Base-by-base conservation (phyloP, 2,888 invertebrate species). In the Timandra comae region DNA sequence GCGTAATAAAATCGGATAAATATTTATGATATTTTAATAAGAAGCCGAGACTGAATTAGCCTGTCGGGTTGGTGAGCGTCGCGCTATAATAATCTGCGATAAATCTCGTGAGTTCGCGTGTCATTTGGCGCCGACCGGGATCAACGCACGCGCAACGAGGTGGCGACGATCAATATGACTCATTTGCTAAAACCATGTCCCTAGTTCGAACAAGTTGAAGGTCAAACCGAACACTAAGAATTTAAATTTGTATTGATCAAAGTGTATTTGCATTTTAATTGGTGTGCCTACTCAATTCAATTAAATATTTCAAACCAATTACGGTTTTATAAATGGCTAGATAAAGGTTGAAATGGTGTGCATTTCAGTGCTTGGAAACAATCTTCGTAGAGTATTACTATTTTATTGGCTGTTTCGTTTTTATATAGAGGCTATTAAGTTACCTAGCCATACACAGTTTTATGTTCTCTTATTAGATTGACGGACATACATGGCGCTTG, bases 241-340 rank as follows among this genome's bases (percentile, higher is more conserved):
- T 51, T 43, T 35, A 45, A 37, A 59, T 58, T 59, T 49, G 50
- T 53, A 55, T 58, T 56, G 54, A 60, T 62, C 51, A 51, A 32
- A 46, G 28, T 41, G 42, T 38, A 60, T 65, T 63, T 52, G 53
- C 53, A 60, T 62, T 48, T 37, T 45, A 51, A 57, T 45, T 26
- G 28, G 32, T 38, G 12, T 27, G 36, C 41, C 34, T 30, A 27
- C 24, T 19, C 29, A 4, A n/a, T 10, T 21, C 22, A 24, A 29
- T 34, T 29, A 33, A 5, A 24, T 1, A 24, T 2, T 11, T 11
- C 24, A 9, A 10, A 10, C 11, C 2, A 24, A 24, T 7, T 24
- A 7, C 1, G 11, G 11, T 10, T 10, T 4, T 24, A 24, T 16
- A 16, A 1, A 16, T 5, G 6, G 1, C 4, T 1, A 16, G 16